Evolutionary conservation across 2,888 invertebrate species (phyloP).

Genomic region (Diaphora mendica): DNA sequence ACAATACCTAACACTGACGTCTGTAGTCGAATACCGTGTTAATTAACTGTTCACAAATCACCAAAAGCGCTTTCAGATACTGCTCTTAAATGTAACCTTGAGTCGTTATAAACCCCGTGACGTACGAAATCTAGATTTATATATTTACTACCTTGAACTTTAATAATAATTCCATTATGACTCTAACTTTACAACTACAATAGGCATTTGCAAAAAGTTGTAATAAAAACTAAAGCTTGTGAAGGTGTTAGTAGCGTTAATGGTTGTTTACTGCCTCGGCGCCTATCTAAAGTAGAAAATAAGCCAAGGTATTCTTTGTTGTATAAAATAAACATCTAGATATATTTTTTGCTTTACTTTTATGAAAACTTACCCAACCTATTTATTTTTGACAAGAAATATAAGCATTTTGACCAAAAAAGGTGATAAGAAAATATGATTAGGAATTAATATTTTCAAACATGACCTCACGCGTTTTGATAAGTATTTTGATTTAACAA

Average conservation of each 20-base stretch:
- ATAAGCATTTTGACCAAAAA: background rate
- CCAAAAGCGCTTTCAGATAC: background rate
- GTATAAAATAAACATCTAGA: constrained; percentile 19
- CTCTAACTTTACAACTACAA: background rate
- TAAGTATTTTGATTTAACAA: background rate
- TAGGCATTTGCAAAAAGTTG: constrained; percentile 7
- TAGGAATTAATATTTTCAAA: background rate
- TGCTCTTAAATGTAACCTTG: background rate
- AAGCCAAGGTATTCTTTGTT: constrained; percentile 32
- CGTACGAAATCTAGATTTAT: background rate
- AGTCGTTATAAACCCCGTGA: background rate
- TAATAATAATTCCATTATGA: background rate
- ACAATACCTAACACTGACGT: no score
- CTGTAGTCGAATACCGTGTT: background rate
- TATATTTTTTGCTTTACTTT: constrained; percentile 8
- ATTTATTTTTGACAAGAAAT: background rate
- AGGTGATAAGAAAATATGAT: background rate
- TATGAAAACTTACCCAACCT: background rate
- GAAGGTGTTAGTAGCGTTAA: constrained; percentile 39
- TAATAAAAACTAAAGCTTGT: constrained; percentile 26
- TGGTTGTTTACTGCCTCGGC: constrained; percentile 49
- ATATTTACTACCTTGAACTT: background rate
- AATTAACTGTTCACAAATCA: background rate
- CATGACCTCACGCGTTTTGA: background rate
- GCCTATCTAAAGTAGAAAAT: constrained; percentile 38